Evolutionary conservation across 2,113 vertebrate genomes (phyloP).

Genomic region (Tyto alba): DNA sequence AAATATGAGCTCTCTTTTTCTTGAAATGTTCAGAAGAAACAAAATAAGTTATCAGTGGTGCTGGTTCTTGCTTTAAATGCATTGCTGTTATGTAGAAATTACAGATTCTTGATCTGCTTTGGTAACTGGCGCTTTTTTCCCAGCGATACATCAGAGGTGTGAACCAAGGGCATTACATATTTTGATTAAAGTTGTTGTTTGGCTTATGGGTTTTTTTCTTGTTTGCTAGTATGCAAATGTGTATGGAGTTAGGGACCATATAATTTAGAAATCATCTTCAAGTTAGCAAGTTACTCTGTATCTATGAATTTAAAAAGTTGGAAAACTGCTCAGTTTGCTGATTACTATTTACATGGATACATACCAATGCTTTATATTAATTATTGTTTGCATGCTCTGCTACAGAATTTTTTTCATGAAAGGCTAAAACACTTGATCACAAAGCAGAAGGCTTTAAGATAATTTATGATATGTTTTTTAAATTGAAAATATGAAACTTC

Average conservation of each 20-base stretch:
- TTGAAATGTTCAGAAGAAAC: background rate
- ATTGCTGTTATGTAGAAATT: background rate
- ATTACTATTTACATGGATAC: conserved; percentile 1
- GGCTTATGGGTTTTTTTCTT: background rate
- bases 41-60: background rate
- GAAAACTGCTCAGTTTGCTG: background rate
- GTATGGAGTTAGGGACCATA: background rate
- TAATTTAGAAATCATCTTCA: background rate
- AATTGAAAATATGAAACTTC: background rate
- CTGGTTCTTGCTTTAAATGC: background rate
- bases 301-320: background rate
- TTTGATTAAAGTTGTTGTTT: background rate
- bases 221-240: background rate
- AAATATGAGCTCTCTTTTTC: background rate
- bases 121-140: background rate
- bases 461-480: background rate
- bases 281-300: background rate
- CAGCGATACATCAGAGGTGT: background rate
- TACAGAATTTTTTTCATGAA: background rate
- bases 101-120: background rate
- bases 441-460: background rate
- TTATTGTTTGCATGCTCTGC: background rate
- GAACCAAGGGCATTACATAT: background rate
- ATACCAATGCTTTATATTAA: background rate
- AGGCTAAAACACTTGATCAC: background rate